A percentile compares a stretch with the other conserved stretches of the same genome.
phyloP scores from a whole-genome alignment of 2,888 invertebrate species.

The Tinea pellionella region DNA sequence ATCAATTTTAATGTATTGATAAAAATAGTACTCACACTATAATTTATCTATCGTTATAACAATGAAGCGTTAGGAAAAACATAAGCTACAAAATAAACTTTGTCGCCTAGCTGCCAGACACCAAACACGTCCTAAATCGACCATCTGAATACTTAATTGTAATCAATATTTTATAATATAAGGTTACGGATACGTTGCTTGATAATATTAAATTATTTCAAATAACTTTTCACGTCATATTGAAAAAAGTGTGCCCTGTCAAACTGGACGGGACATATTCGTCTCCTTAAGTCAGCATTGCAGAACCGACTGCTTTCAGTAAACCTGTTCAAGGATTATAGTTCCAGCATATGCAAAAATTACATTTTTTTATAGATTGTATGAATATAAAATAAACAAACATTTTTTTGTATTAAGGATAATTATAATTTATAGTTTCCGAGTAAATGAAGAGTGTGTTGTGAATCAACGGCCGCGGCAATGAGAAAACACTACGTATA shows the following conservation, averaged over 20 bases:
- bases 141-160: slow-evolving; percentile 21
- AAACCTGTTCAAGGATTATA: no score
- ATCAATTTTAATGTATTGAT: background rate
- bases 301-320: no score
- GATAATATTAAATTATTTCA: no score
- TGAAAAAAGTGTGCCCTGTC: no score
- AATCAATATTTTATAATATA: slow-evolving; percentile 30
- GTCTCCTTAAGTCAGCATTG: no score
- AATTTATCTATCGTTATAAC: background rate
- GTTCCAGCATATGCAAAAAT: no score
- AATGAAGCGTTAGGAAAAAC: background rate
- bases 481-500: slow-evolving; percentile 31
- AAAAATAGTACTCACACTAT: background rate
- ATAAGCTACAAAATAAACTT: background rate
- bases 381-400: no score
- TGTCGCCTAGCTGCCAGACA: slow-evolving; percentile 5
- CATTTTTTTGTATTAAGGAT: background rate
- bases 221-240: no score
- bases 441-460: slow-evolving; percentile 21
- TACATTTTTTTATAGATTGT: no score
- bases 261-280: no score
- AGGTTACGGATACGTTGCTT: background rate
- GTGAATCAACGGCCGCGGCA: slow-evolving; percentile 35
- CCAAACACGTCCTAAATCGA: background rate
- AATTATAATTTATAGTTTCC: background rate